These are phyloP conservation scores for Heliconius cydno DNA, from an alignment of 2,888 invertebrate genomes.

Conservation along the genomic window DNA sequence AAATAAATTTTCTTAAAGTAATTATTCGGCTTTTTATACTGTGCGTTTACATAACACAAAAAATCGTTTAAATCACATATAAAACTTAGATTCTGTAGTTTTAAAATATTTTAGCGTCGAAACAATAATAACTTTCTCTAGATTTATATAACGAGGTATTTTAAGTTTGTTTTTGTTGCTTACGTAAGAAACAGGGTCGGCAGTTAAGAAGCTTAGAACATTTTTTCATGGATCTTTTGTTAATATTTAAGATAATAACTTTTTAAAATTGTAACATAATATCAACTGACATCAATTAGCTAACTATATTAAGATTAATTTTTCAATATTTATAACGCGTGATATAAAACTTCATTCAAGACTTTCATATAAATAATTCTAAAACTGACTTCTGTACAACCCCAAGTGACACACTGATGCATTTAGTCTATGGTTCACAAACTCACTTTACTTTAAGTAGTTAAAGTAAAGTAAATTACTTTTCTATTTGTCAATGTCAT, in stretches of 20 bases:
- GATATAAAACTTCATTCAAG: no score
- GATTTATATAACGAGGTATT: neutral
- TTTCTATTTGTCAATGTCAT: constrained; percentile 28
- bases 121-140: neutral
- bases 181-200: neutral
- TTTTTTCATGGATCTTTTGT: neutral
- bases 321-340: neutral
- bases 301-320: neutral
- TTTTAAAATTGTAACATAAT: neutral
- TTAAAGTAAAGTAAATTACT: neutral
- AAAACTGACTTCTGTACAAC: neutral
- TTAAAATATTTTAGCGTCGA: neutral
- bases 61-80: no score
- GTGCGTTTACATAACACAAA: no score
- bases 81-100: neutral
- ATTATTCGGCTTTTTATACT: no score
- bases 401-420: neutral
- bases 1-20: no score
- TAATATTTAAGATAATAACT: neutral
- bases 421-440: constrained; percentile 7
- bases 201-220: neutral
- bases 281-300: neutral
- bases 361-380: neutral
- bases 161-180: neutral
- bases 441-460: neutral